phyloP scores from a whole-genome alignment of 2,888 invertebrate genomes.

The Iselma pallidipennis region DNA sequence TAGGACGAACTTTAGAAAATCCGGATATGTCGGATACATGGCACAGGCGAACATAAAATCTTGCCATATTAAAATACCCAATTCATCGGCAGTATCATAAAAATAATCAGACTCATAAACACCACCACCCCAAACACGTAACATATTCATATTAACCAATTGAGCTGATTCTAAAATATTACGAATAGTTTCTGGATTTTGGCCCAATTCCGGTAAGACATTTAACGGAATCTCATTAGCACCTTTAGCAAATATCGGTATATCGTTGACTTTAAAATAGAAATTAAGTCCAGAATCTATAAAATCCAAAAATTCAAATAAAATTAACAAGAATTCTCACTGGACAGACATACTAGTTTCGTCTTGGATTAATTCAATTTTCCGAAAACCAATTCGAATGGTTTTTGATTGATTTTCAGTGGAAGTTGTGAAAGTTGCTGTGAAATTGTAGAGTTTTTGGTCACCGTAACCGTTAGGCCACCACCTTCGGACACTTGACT shows the following conservation, averaged over 20 bases:
- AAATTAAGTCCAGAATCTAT: constrained; percentile 70
- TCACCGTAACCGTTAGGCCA: constrained; percentile 95
- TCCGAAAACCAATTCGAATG: constrained; percentile 83
- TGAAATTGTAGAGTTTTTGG: constrained; percentile 75
- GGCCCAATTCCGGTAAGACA: constrained; percentile 77
- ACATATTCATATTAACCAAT: constrained; percentile 85
- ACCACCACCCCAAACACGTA: constrained; percentile 99
- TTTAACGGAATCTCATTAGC: constrained; percentile 92
- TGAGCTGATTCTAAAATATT: constrained; percentile 70
- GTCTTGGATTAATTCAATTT: constrained; percentile 80
- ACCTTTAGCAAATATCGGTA: constrained; percentile 92
- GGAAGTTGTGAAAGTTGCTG: constrained; percentile 57
- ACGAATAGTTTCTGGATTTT: constrained; percentile 62
- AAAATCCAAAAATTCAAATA: too few relatives aligned
- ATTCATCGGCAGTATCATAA: constrained; percentile 82
- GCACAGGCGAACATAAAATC: constrained; percentile 97
- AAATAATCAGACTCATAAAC: constrained; percentile 90
- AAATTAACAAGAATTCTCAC: constrained; percentile 3
- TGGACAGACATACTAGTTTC: constrained; percentile 52
- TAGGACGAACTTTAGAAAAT: constrained; percentile 63
- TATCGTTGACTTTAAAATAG: constrained; percentile 83
- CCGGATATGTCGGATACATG: constrained; percentile 81
- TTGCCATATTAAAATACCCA: constrained; percentile 96
- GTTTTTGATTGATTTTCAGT: constrained; percentile 55
- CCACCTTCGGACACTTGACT: constrained; percentile 68